Conservation (phyloP, 2,888 invertebrate species). For the Melinaea marsaeus region DNA sequence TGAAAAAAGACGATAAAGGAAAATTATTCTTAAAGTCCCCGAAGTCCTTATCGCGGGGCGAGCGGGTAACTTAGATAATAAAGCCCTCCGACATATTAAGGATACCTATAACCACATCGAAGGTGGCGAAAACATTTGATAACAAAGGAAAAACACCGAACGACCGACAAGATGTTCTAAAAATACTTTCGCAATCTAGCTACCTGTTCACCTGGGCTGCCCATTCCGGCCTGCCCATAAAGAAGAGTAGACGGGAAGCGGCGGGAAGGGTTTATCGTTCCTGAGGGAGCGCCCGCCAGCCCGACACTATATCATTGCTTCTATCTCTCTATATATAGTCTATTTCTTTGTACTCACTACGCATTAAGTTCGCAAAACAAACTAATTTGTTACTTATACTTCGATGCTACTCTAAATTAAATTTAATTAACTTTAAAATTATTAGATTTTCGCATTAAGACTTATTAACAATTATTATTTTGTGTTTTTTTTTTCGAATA, state of each 20-base stretch:
- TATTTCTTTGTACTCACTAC: slow-evolving; percentile 57
- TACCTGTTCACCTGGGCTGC: slow-evolving; percentile 76
- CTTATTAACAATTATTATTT: no score
- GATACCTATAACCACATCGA: slow-evolving; percentile 53
- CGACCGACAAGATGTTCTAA: slow-evolving; percentile 75
- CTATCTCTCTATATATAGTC: slow-evolving; percentile 63
- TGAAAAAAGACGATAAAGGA: slow-evolving; percentile 5
- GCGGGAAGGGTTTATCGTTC: slow-evolving; percentile 75
- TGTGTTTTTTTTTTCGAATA: background rate
- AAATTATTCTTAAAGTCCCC: slow-evolving; percentile 23
- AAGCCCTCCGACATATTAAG: slow-evolving; percentile 47
- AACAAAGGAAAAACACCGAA: slow-evolving; percentile 75
- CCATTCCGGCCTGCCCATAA: slow-evolving; percentile 76
- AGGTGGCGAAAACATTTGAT: slow-evolving; percentile 63
- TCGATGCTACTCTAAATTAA: slow-evolving; percentile 23
- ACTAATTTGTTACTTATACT: slow-evolving; percentile 46
- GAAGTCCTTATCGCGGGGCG: slow-evolving; percentile 33
- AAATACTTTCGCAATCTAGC: slow-evolving; percentile 76
- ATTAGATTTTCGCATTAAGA: slow-evolving; percentile 1
- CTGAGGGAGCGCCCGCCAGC: slow-evolving; percentile 70
- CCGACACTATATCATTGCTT: slow-evolving; percentile 76
- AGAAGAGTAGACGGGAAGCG: slow-evolving; percentile 76
- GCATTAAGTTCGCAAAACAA: slow-evolving; percentile 61
- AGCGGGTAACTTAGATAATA: slow-evolving; percentile 28
- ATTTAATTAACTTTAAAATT: slow-evolving; percentile 12